These are phyloP conservation scores for Chrysochloris asiatica DNA, from an alignment of 2,113 vertebrate species.

Conservation along the genomic window DNA sequence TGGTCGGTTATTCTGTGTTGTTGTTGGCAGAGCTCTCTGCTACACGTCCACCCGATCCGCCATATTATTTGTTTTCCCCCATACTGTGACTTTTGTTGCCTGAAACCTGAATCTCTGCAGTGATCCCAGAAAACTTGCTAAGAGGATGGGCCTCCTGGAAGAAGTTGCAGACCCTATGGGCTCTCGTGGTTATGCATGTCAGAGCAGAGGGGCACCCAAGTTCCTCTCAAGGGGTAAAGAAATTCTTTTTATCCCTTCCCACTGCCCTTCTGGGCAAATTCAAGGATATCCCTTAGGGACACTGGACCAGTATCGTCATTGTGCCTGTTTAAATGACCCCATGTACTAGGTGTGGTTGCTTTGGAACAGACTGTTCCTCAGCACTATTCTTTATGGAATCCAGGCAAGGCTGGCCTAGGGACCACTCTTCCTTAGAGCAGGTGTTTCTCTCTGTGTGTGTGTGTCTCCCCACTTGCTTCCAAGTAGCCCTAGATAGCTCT, in stretches of 20 bases:
- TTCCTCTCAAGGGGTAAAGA: neutral
- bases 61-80: too few relatives aligned
- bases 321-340: neutral
- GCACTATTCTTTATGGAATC: neutral
- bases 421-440: neutral
- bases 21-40: too few relatives aligned
- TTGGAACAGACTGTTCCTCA: neutral
- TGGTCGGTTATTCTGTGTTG: too few relatives aligned
- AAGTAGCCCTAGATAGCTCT: neutral
- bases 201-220: too few relatives aligned
- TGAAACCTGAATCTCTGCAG: neutral
- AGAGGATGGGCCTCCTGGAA: neutral
- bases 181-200: rapidly evolving
- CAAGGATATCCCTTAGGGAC: neutral
- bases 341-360: too few relatives aligned
- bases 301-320: neutral
- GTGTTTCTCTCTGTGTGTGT: neutral
- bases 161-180: neutral
- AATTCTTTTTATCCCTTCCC: neutral
- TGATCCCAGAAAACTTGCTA: neutral
- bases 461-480: neutral
- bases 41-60: too few relatives aligned
- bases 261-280: neutral
- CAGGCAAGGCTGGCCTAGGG: neutral
- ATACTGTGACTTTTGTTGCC: neutral